A percentile compares a stretch with the other conserved stretches of the same genome.
These are phyloP conservation scores for Tridacna crocea DNA, from an alignment of 2,888 invertebrate species.

Conservation along the genomic window DNA sequence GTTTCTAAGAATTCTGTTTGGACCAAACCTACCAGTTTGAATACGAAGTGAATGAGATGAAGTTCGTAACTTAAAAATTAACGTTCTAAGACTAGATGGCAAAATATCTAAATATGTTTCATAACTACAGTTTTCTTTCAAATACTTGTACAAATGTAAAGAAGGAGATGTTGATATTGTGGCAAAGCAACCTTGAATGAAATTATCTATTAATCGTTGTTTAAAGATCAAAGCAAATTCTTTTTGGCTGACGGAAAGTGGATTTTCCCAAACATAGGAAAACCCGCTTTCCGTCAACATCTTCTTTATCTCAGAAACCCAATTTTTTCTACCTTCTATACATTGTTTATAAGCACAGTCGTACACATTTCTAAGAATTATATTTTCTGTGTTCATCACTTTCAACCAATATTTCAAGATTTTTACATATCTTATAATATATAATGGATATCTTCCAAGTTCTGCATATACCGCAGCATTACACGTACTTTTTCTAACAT, in stretches of 20 bases:
- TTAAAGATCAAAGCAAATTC: conserved; percentile 2
- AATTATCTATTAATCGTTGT: conserved; percentile 9
- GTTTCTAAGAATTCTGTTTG: not conserved
- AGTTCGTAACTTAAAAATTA: not conserved
- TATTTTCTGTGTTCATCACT: conserved; percentile 2
- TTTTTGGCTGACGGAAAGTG: not conserved
- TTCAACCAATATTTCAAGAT: conserved; percentile 9
- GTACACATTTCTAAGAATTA: not conserved
- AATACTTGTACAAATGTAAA: not conserved
- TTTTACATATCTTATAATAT: not conserved
- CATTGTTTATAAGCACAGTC: not conserved
- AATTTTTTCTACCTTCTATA: not conserved
- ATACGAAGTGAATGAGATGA: not conserved
- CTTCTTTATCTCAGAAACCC: not conserved
- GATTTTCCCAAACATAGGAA: conserved; percentile 10
- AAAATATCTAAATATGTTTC: not conserved
- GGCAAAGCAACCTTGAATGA: not conserved
- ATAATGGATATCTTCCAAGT: not conserved
- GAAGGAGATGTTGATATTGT: not conserved
- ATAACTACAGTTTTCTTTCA: not conserved
- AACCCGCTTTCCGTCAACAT: not conserved
- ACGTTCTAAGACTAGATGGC: not conserved
- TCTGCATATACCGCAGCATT: conserved; percentile 1
- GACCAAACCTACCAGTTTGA: conserved; percentile 1
- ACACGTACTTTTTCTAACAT: not conserved